Evolutionary conservation across 2,888 invertebrate species (phyloP).

Genomic region (Patella caerulea): DNA sequence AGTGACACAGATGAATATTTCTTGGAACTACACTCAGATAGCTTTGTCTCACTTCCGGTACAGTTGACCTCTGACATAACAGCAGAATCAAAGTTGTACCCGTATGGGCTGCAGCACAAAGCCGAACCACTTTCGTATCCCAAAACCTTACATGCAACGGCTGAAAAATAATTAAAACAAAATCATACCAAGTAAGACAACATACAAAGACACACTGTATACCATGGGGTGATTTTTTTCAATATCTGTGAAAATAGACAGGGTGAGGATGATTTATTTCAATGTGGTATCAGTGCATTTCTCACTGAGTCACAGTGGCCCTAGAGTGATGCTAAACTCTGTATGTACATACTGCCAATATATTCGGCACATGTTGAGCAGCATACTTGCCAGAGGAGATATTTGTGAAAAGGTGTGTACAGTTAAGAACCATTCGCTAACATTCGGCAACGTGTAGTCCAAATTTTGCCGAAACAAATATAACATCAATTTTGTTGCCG

Average conservation of each 20-base stretch:
- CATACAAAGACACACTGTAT: too few relatives aligned
- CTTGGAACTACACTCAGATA: constrained; percentile 46
- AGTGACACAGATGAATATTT: constrained; percentile 18
- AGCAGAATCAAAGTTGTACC: constrained; percentile 45
- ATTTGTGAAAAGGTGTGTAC: too few relatives aligned
- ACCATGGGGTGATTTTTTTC: background rate
- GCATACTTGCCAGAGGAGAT: too few relatives aligned
- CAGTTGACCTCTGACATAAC: constrained; percentile 43
- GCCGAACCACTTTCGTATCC: constrained; percentile 52
- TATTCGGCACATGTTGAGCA: too few relatives aligned
- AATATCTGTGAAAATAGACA: background rate
- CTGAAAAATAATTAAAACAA: constrained; percentile 36
- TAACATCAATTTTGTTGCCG: too few relatives aligned
- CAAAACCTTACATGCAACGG: constrained; percentile 53
- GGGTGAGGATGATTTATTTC: background rate
- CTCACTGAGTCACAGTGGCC: background rate
- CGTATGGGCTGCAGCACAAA: constrained; percentile 57
- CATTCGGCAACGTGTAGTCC: too few relatives aligned
- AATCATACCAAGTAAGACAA: background rate
- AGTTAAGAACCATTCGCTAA: too few relatives aligned
- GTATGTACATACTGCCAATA: too few relatives aligned
- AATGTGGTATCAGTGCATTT: background rate
- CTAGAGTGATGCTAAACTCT: background rate
- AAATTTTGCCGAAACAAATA: too few relatives aligned
- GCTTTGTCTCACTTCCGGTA: constrained; percentile 48